Percentiles rank a stretch among this genome's conserved stretches.
Conservation (phyloP, 2,797 vertebrate genomes). For the Platyrinchus mystaceus region DNA sequence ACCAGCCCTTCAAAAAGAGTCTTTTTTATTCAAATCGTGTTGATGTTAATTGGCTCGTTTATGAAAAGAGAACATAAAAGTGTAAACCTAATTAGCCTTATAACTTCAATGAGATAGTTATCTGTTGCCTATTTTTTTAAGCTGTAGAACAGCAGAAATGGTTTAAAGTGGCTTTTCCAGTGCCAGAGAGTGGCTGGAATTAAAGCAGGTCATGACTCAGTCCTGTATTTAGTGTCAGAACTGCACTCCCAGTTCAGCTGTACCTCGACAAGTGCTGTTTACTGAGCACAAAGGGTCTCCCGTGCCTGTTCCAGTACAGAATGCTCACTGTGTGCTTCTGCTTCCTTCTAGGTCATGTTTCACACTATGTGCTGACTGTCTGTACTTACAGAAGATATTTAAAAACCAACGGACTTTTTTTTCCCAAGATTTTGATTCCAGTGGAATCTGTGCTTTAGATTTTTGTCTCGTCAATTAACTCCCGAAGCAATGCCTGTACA, state of each 20-base stretch:
- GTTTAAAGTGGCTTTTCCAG: not conserved
- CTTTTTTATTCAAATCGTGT: not conserved
- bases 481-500: constrained; percentile 95
- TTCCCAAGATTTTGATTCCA: constrained; percentile 91
- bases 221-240: not conserved
- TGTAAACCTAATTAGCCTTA: not conserved
- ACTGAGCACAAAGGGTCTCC: not conserved
- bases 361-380: constrained; percentile 88
- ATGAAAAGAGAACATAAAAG: not conserved
- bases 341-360: constrained; percentile 83
- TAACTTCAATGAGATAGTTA: not conserved
- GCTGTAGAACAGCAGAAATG: not conserved
- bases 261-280: not conserved
- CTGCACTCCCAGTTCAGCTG: not conserved
- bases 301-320: not conserved
- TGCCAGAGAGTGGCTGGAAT: not conserved
- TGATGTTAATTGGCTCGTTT: not conserved
- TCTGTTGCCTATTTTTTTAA: not conserved
- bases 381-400: constrained; percentile 86
- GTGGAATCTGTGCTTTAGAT: constrained; percentile 96
- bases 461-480: constrained; percentile 77
- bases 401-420: constrained; percentile 79
- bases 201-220: not conserved
- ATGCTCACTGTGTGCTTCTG: constrained; percentile 22
- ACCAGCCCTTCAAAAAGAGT: not conserved